Conservation (phyloP, 2,888 invertebrate genomes). For the Loripinus fragilis region DNA sequence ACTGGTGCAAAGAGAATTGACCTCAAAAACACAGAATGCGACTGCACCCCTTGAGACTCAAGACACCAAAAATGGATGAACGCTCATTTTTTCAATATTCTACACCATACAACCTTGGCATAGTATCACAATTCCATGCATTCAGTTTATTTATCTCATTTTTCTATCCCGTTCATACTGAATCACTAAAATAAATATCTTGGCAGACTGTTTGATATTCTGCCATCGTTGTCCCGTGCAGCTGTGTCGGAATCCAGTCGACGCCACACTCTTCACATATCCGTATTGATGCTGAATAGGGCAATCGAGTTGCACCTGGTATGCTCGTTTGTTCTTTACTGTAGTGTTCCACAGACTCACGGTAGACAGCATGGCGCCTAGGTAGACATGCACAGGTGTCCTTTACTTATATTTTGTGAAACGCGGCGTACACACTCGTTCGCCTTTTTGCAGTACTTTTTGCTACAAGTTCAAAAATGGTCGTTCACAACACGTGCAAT, state of each 20-base stretch:
- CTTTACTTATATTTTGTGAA: slow-evolving; percentile 16
- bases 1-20: too few species aligned
- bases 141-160: not conserved
- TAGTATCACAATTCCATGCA: not conserved
- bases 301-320: slow-evolving; percentile 11
- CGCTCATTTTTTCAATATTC: too few species aligned
- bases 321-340: slow-evolving; percentile 3
- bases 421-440: not conserved
- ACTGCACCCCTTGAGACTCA: too few species aligned
- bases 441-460: not conserved
- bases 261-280: not conserved
- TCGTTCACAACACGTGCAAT: too few species aligned
- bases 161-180: not conserved
- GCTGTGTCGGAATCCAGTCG: not conserved
- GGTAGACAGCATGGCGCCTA: slow-evolving; percentile 51
- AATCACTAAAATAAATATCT: slow-evolving; percentile 9
- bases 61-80: too few species aligned
- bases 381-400: slow-evolving; percentile 57
- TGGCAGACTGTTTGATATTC: slow-evolving; percentile 4
- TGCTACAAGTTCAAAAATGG: not conserved
- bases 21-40: too few species aligned
- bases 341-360: slow-evolving; percentile 36
- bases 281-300: slow-evolving; percentile 10
- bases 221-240: slow-evolving; percentile 4
- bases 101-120: not conserved